These are phyloP conservation scores for Margaritifera margaritifera DNA, from an alignment of 2,888 invertebrate genomes.

Conservation along the genomic window DNA sequence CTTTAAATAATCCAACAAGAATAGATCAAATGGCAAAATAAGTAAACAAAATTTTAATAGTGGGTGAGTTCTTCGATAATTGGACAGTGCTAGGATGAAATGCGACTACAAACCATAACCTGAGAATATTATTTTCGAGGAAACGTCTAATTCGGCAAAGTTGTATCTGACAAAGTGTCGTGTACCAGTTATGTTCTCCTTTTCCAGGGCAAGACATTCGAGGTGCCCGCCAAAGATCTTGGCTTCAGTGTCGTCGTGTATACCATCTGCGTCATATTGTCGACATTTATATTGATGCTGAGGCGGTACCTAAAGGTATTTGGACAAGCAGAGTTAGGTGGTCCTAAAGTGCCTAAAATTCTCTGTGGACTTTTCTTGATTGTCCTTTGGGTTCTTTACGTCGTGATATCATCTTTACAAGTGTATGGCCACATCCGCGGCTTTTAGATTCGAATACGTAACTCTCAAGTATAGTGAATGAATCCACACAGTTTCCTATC, in stretches of 20 bases:
- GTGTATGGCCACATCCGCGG: constrained; percentile 45
- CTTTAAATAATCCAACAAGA: too few species aligned
- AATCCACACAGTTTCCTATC: too few species aligned
- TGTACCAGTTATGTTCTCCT: not conserved
- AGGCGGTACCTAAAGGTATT: constrained; percentile 74
- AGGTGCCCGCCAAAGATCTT: constrained; percentile 66
- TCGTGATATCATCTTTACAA: constrained; percentile 71
- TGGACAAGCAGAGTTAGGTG: constrained; percentile 77
- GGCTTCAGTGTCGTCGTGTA: constrained; percentile 76
- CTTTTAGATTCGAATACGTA: constrained; percentile 18
- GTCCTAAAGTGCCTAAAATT: constrained; percentile 73
- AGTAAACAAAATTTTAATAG: too few species aligned
- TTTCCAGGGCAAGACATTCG: constrained; percentile 66
- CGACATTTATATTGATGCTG: constrained; percentile 74
- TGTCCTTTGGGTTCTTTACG: constrained; percentile 75
- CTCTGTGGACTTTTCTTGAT: constrained; percentile 73
- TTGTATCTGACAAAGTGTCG: not conserved
- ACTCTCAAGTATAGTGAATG: too few species aligned
- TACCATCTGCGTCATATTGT: constrained; percentile 74
- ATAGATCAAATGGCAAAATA: too few species aligned
- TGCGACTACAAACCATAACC: too few species aligned
- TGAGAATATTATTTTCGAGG: too few species aligned
- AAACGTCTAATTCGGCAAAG: too few species aligned
- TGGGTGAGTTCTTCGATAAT: too few species aligned
- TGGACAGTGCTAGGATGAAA: too few species aligned